Conservation (phyloP, 2,888 invertebrate species). For the Lumbricus terrestris region DNA sequence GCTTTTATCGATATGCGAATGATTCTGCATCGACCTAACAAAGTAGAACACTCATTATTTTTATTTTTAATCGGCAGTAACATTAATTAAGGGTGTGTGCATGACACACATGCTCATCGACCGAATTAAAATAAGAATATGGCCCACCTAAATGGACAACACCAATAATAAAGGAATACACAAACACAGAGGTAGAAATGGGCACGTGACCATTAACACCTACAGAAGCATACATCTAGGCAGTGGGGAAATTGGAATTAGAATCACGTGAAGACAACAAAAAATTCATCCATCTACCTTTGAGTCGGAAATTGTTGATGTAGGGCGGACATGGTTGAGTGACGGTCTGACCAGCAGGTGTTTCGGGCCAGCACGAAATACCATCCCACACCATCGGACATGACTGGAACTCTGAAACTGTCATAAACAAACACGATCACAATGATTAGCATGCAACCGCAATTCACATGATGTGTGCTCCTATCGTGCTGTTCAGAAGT, state of each 20-base stretch:
- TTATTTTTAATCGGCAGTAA: too few species aligned
- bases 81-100: background rate
- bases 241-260: background rate
- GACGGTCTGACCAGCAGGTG: constrained; percentile 22
- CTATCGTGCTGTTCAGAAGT: too few species aligned
- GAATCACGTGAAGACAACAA: background rate
- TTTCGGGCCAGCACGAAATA: constrained; percentile 32
- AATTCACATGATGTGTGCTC: too few species aligned
- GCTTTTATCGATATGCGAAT: background rate
- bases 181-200: background rate
- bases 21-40: background rate
- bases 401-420: background rate
- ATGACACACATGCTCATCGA: background rate
- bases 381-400: constrained; percentile 32
- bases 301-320: constrained; percentile 29
- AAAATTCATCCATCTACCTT: constrained; percentile 13
- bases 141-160: background rate
- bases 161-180: background rate
- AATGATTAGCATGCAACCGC: too few species aligned
- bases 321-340: constrained; percentile 30
- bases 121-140: background rate
- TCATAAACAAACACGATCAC: background rate
- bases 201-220: background rate
- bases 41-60: background rate
- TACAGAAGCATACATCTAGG: background rate